A percentile compares a stretch with the other conserved stretches of the same genome.
phyloP scores from a whole-genome alignment of 2,113 vertebrate genomes.

The Pedionomus torquatus region DNA sequence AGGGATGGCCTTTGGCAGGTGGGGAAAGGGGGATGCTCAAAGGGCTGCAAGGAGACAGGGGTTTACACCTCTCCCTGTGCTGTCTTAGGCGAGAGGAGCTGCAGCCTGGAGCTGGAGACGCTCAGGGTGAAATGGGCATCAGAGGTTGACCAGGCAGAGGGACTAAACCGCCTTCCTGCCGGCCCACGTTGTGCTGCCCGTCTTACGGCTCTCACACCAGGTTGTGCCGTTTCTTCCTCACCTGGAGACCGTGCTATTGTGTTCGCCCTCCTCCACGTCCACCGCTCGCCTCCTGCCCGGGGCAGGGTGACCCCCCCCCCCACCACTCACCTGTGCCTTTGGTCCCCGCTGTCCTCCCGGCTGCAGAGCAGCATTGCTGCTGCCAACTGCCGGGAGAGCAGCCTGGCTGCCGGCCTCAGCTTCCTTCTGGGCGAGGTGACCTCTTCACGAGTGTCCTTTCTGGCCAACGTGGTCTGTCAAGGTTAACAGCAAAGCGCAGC shows the following conservation, averaged over 20 bases:
- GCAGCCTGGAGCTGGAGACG: neutral
- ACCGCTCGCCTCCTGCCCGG: neutral
- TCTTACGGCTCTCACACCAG: neutral
- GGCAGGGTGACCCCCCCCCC: neutral
- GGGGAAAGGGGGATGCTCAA: neutral
- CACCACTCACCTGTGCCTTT: too few species aligned
- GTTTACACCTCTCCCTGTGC: neutral
- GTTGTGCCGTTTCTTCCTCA: neutral
- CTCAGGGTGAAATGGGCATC: neutral
- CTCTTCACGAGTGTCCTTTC: neutral
- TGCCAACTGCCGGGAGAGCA: slow-evolving; percentile 66
- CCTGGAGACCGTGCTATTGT: neutral
- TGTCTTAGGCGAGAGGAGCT: neutral
- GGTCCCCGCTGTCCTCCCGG: neutral
- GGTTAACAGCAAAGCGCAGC: neutral
- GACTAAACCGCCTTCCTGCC: neutral
- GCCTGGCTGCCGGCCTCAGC: neutral
- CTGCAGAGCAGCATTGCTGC: neutral
- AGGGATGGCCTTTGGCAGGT: fast-evolving
- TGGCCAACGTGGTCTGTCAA: fast-evolving
- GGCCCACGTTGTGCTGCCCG: fast-evolving
- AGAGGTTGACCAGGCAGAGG: neutral
- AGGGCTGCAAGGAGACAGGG: neutral
- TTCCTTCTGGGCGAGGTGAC: neutral
- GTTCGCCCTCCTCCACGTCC: neutral